These are phyloP conservation scores for Gymnobelideus leadbeateri DNA, from an alignment of 2,113 vertebrate species.

Conservation along the genomic window DNA sequence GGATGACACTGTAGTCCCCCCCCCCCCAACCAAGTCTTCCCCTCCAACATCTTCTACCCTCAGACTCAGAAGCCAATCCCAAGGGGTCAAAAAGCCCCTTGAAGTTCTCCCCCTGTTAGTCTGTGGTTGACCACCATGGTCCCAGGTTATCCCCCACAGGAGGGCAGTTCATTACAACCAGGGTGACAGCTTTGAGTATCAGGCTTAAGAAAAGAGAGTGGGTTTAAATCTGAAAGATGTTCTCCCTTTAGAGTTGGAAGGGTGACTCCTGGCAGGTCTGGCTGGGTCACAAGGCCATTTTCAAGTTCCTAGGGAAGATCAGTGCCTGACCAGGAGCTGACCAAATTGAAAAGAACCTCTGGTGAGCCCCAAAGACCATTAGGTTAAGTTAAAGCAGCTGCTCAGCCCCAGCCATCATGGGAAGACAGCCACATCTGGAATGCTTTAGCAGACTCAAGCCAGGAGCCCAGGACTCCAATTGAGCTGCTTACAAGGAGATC, in stretches of 20 bases:
- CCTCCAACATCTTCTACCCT: not conserved
- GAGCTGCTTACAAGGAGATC: not conserved
- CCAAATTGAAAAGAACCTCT: not conserved
- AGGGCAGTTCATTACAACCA: not conserved
- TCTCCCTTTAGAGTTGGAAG: not conserved
- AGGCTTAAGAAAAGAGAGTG: not conserved
- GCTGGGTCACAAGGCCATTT: not conserved
- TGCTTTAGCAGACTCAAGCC: not conserved
- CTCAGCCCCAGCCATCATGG: not conserved
- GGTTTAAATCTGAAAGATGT: not conserved
- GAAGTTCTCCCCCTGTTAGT: not conserved
- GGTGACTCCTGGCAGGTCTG: not conserved
- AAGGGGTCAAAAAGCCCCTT: not conserved
- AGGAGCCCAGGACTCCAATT: not conserved
- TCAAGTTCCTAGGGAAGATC: not conserved
- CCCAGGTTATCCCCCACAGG: not conserved
- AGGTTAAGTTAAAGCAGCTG: constrained; percentile 9
- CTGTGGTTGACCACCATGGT: not conserved
- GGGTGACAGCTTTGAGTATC: not conserved
- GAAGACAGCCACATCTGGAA: not conserved
- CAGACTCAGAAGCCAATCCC: not conserved
- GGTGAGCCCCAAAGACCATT: constrained; percentile 4
- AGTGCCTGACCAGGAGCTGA: not conserved
- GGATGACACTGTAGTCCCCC: not conserved
- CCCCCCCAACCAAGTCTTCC: not conserved